Conservation (phyloP, 35 echinoderm and acorn worm species). For the Apostichopus californicus region DNA sequence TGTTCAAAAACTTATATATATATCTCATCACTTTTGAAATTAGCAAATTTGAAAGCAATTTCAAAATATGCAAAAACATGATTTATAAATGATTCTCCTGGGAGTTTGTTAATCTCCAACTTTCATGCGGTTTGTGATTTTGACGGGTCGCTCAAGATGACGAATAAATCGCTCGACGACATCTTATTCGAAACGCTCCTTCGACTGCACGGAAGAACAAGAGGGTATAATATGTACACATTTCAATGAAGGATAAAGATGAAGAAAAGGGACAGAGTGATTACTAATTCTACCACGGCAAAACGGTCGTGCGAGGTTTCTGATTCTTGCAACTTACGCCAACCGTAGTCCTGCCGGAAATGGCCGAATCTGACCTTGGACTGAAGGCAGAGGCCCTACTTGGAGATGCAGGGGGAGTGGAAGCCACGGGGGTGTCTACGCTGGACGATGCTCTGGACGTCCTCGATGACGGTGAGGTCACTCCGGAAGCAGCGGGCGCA, state of each 20-base stretch:
- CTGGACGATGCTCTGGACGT: conserved; percentile 12
- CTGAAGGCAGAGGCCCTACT: conserved; percentile 14
- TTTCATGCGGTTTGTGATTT: too few species aligned
- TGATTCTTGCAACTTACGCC: conserved; percentile 3
- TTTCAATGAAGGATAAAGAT: neutral
- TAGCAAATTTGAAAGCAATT: too few species aligned
- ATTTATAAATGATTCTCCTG: too few species aligned
- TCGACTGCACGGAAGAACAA: neutral
- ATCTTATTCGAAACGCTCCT: too few species aligned
- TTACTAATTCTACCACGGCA: neutral
- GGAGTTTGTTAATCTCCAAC: too few species aligned
- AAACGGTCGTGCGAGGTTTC: neutral
- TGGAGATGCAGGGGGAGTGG: conserved; percentile 6
- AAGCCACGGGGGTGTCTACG: conserved; percentile 2
- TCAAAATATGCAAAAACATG: too few species aligned
- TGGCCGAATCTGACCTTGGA: conserved; percentile 40
- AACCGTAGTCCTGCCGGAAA: conserved; percentile 5
- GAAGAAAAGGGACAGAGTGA: neutral
- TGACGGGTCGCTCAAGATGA: too few species aligned
- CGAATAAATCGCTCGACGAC: too few species aligned
- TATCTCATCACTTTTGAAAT: too few species aligned
- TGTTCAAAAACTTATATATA: too few species aligned
- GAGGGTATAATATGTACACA: neutral
- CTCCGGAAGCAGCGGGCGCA: neutral
- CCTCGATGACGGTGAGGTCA: neutral